Evolutionary conservation across 2,888 invertebrate genomes (phyloP).

Genomic region (Aspidiotus destructor): DNA sequence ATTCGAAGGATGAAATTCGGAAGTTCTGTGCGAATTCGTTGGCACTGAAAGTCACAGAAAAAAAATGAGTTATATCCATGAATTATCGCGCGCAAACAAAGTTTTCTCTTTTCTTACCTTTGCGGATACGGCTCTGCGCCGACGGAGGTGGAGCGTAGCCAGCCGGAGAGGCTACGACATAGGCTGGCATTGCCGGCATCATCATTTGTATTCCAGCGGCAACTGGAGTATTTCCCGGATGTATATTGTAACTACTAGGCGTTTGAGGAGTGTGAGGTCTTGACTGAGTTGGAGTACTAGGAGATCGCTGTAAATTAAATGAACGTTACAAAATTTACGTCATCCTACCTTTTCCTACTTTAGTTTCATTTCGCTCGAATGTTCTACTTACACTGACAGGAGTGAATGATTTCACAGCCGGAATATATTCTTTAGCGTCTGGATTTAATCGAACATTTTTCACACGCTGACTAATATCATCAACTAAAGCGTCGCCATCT

Average conservation of each 20-base stretch:
- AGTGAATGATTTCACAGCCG: slow-evolving; percentile 78
- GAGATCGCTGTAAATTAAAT: slow-evolving; percentile 45
- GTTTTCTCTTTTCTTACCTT: slow-evolving; percentile 17
- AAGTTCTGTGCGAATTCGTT: slow-evolving; percentile 17
- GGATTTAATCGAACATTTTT: slow-evolving; percentile 75
- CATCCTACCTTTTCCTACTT: background rate
- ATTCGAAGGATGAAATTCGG: slow-evolving; percentile 33
- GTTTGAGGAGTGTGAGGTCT: slow-evolving; percentile 81
- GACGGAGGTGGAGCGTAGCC: slow-evolving; percentile 7
- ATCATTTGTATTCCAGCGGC: slow-evolving; percentile 18
- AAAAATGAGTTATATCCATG: slow-evolving; percentile 16
- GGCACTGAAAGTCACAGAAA: slow-evolving; percentile 1
- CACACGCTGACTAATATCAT: slow-evolving; percentile 52
- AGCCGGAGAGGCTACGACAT: slow-evolving; percentile 4
- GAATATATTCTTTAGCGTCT: slow-evolving; percentile 79
- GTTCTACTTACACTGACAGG: slow-evolving; percentile 51
- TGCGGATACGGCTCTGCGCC: slow-evolving; percentile 14
- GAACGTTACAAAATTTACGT: background rate
- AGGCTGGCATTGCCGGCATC: background rate
- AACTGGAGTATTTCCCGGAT: slow-evolving; percentile 20
- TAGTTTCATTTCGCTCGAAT: too few relatives aligned
- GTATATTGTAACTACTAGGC: slow-evolving; percentile 43
- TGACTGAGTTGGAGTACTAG: slow-evolving; percentile 56
- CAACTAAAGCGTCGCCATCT: slow-evolving; percentile 41
- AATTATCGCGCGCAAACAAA: slow-evolving; percentile 17